Conservation (phyloP, 1,140 invertebrate species). For the Temnothorax curvispinosus region DNA sequence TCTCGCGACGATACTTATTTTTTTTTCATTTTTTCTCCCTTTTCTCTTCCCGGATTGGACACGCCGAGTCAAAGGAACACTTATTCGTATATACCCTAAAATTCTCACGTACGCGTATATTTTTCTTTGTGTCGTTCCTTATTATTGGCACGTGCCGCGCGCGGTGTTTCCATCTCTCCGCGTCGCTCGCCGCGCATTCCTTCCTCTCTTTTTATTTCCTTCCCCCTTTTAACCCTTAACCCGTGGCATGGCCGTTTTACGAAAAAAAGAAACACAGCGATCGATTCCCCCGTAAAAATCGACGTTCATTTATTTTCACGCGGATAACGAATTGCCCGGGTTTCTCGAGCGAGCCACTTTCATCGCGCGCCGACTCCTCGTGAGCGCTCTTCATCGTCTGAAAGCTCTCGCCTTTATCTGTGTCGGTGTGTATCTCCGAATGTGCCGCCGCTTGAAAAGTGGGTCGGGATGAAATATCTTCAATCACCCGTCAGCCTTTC, state of each 20-base stretch:
- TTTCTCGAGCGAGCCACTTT: conserved; percentile 6
- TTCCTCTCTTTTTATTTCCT: neutral
- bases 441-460: neutral
- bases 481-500: neutral
- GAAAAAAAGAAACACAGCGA: neutral
- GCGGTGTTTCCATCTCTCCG: neutral
- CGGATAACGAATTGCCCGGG: neutral
- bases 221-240: neutral
- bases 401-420: conserved; percentile 27
- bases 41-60: conserved; percentile 31
- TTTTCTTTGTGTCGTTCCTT: conserved; percentile 38
- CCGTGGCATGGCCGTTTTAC: neutral
- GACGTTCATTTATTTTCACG: conserved; percentile 16
- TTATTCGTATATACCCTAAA: conserved; percentile 55
- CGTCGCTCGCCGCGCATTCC: neutral
- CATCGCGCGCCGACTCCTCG: neutral
- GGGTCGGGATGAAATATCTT: conserved; percentile 1
- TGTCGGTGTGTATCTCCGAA: conserved; percentile 2
- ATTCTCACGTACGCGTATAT: conserved; percentile 28
- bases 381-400: conserved; percentile 33
- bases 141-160: conserved; percentile 52
- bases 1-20: neutral
- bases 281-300: neutral
- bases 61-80: conserved; percentile 60
- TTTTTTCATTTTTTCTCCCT: neutral